These are phyloP conservation scores for Phyllostomus discolor DNA, from an alignment of 2,113 vertebrate genomes.

Conservation along the genomic window DNA sequence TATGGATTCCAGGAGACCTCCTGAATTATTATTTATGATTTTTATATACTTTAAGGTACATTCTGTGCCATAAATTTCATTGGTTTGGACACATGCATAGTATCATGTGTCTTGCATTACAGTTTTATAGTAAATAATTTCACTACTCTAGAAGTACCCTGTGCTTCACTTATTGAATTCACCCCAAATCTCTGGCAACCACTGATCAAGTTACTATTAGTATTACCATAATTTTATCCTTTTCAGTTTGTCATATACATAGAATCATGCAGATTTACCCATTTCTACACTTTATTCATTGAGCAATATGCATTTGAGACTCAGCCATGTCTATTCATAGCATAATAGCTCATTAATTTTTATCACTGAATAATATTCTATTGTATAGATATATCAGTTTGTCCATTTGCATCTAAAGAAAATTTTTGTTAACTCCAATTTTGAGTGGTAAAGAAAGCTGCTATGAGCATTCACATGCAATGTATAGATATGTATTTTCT, in stretches of 20 bases:
- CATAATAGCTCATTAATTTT: neutral
- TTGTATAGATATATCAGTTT: neutral
- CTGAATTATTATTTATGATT: neutral
- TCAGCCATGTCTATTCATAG: neutral
- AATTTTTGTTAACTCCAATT: neutral
- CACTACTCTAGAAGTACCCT: neutral
- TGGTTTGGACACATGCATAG: neutral
- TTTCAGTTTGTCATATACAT: neutral
- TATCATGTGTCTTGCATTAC: neutral
- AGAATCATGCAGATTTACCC: neutral
- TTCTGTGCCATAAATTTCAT: neutral
- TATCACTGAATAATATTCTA: neutral
- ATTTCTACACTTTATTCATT: neutral
- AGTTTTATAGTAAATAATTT: neutral
- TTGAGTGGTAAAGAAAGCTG: neutral
- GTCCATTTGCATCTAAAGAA: neutral
- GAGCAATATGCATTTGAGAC: neutral
- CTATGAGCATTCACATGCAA: neutral
- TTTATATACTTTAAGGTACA: neutral
- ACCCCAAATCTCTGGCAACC: neutral
- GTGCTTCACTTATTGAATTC: neutral
- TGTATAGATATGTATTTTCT: neutral
- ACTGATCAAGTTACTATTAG: neutral
- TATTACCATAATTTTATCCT: neutral
- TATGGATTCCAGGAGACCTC: neutral